These are phyloP conservation scores for Hirundichthys speculiger DNA, from an alignment of 2,113 vertebrate species.

Conservation along the genomic window DNA sequence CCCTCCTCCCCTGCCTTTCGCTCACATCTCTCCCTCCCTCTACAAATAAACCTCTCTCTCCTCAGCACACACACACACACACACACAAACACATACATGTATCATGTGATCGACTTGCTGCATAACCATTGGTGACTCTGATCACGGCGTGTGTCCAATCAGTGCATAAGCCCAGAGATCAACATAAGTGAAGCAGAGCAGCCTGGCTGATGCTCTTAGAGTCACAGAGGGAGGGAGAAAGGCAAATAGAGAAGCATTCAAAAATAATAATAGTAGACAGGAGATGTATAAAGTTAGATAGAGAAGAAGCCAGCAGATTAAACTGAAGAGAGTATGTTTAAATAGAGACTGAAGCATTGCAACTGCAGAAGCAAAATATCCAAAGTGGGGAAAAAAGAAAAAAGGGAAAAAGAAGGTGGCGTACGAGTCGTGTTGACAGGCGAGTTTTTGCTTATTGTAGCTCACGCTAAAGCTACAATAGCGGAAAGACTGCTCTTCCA, in stretches of 20 bases:
- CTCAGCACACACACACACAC: slow-evolving; percentile 39
- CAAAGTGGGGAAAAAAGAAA: slow-evolving; percentile 17
- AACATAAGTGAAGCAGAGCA: slow-evolving; percentile 90
- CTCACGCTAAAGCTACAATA: slow-evolving; percentile 53
- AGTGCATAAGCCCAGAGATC: slow-evolving; percentile 81
- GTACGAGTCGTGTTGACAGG: slow-evolving; percentile 47
- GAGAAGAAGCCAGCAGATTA: slow-evolving; percentile 1
- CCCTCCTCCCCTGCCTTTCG: slow-evolving; percentile 56
- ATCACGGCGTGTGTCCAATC: slow-evolving; percentile 86
- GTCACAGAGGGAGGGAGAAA: slow-evolving; percentile 68
- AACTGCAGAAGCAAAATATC: slow-evolving; percentile 8
- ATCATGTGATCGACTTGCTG: slow-evolving; percentile 78
- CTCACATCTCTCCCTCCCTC: slow-evolving; percentile 46
- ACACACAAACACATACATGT: slow-evolving; percentile 35
- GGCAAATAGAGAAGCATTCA: slow-evolving; percentile 43
- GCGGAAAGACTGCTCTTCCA: slow-evolving; percentile 37
- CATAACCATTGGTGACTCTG: slow-evolving; percentile 85
- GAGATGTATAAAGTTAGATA: slow-evolving; percentile 25
- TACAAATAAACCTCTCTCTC: slow-evolving; percentile 48
- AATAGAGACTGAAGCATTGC: slow-evolving; percentile 7
- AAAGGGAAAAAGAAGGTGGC: slow-evolving; percentile 37
- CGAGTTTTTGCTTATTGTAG: slow-evolving; percentile 50
- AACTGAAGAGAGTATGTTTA: not conserved
- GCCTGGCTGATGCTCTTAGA: slow-evolving; percentile 80
- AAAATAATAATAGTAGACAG: slow-evolving; percentile 28